Conservation (phyloP, 2,888 invertebrate species). For the Oscheius myriophilus region DNA sequence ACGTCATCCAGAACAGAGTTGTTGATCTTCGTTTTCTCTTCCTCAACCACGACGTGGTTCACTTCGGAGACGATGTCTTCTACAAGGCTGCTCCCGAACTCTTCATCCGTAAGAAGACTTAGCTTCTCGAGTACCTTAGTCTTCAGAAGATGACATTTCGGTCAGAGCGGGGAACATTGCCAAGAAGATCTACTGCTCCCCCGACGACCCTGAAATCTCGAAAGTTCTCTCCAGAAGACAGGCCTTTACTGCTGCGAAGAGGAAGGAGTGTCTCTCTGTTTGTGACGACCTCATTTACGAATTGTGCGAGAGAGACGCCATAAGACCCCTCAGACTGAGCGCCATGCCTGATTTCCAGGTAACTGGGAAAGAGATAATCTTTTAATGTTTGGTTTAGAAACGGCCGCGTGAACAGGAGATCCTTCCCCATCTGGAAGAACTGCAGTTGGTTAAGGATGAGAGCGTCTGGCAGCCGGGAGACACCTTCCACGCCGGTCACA, state of each 20-base stretch:
- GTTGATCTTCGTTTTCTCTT: slow-evolving; percentile 50
- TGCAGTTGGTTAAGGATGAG: slow-evolving; percentile 14
- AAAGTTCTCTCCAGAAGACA: slow-evolving; percentile 13
- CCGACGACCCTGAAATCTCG: slow-evolving; percentile 15
- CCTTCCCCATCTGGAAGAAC: background rate
- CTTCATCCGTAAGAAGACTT: slow-evolving; percentile 43
- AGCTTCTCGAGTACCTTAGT: background rate
- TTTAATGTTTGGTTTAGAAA: background rate
- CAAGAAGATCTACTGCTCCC: slow-evolving; percentile 13
- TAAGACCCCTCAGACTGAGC: slow-evolving; percentile 14
- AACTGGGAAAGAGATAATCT: too few species aligned
- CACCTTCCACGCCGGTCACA: background rate
- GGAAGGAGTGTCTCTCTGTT: background rate
- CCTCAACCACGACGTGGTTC: slow-evolving; percentile 46
- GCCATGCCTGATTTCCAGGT: slow-evolving; percentile 22
- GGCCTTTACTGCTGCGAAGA: slow-evolving; percentile 7
- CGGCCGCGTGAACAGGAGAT: too few species aligned
- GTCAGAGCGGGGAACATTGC: slow-evolving; percentile 17
- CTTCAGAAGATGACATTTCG: slow-evolving; percentile 18
- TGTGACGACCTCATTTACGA: slow-evolving; percentile 30
- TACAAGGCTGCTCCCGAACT: slow-evolving; percentile 50
- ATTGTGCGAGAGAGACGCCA: slow-evolving; percentile 15
- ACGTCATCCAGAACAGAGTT: slow-evolving; percentile 47
- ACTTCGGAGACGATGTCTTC: slow-evolving; percentile 45
- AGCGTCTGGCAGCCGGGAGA: slow-evolving; percentile 26